Evolutionary conservation across 2,113 vertebrate genomes (phyloP), one percentile per base, ranked within the genome.

Genomic region (Burhinus bistriatus): DNA sequence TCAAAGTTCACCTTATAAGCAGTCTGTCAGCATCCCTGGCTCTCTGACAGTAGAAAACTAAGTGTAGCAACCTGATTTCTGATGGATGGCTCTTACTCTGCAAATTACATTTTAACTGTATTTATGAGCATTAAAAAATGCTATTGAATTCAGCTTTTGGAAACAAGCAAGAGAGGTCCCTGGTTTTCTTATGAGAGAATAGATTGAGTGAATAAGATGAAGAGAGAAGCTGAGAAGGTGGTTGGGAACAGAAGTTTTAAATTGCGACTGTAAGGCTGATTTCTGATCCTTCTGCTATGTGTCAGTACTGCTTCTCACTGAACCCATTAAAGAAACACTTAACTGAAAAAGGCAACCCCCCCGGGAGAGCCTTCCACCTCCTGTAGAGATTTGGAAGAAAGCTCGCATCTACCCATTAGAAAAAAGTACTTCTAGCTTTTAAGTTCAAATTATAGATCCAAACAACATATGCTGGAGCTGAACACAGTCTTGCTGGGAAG

Each of bases 271-370:
- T 29, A 52, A 62, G 58, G 70, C 71, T 86, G 71, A 75, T 92
- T 94, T 86, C 68, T 94, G 76, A 70, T 92, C 86, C 59, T 91
- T 84, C 81, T 94, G 83, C 71, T 77, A 13, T 49, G 32, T 81
- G 83, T 73, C 94, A 73, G 80, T 34, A 34, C 72, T 62, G 86
- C 64, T 90, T 84, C 90, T 71, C 69, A 68, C 94, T 8, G 11
- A 95, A 45, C 44, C 96, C 93, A 89, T 96, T 96, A 96, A n/a
- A 96, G 81, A 94, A 96, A 96, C 81, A 71, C 94, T 96, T 93
- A 94, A 84, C 87, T 91, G 95, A 59, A 95, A 94, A 97, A 89
- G 89, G 95, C 85, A 88, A 68, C 68, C 34, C 70, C 85, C 2
- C 3, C 2, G 9, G 83, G 94, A 96, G 66, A 83, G 85, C 79